Evolutionary conservation across 2,888 invertebrate species (phyloP).

Genomic region (Oligia fasciuncula): DNA sequence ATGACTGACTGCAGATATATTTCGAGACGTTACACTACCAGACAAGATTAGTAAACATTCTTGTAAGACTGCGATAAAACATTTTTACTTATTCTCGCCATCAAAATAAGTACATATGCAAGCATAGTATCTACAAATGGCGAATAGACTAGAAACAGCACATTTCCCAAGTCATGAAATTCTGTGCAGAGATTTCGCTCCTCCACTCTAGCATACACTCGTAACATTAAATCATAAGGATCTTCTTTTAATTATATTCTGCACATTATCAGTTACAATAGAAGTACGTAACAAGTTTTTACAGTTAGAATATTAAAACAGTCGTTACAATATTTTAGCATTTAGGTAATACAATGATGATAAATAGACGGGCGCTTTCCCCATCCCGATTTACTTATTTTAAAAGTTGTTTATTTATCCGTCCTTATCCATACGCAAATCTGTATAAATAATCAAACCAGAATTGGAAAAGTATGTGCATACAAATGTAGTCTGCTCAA

Average conservation of each 20-base stretch:
- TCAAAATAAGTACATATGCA: conserved; percentile 29
- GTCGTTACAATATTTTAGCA: conserved; percentile 58
- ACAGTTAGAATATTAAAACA: conserved; percentile 60
- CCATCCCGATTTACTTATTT: conserved; percentile 32
- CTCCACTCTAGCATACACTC: conserved; percentile 43
- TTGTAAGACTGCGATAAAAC: conserved; percentile 21
- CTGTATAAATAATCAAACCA: conserved; percentile 44
- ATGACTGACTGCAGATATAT: conserved; percentile 48
- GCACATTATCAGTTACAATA: conserved; percentile 57
- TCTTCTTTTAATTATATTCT: conserved; percentile 17
- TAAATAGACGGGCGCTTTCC: conserved; percentile 17
- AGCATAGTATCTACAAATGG: conserved; percentile 50
- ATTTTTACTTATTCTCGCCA: conserved; percentile 13
- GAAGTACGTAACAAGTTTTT: conserved; percentile 65
- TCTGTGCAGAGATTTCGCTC: conserved; percentile 68
- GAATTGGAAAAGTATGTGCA: conserved; percentile 52
- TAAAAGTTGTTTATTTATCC: conserved; percentile 48
- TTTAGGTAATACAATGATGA: conserved; percentile 41
- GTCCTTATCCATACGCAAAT: conserved; percentile 41
- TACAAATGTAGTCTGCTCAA: conserved; percentile 40
- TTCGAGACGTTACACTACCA: conserved; percentile 49
- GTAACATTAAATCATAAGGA: conserved; percentile 54
- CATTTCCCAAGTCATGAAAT: conserved; percentile 46
- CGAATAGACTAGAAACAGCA: conserved; percentile 68
- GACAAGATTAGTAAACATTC: conserved; percentile 33